Percentiles rank a stretch among this genome's conserved stretches.
Conservation (phyloP, 2,113 vertebrate species). For the Xenus cinereus region DNA sequence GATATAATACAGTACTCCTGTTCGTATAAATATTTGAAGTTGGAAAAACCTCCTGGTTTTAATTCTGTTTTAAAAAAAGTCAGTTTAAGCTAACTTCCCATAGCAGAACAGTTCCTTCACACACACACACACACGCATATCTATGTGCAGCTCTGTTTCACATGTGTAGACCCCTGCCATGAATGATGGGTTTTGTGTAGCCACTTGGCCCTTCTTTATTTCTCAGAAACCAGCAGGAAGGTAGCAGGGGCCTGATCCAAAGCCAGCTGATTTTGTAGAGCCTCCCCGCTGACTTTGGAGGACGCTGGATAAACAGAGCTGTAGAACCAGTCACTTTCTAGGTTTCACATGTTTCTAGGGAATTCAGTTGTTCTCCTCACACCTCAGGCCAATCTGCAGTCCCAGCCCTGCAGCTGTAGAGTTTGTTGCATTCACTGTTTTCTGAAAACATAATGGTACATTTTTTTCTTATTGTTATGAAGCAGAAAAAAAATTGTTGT, state of each 20-base stretch:
- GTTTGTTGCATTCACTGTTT: not conserved
- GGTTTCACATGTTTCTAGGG: not conserved
- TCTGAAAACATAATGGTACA: not conserved
- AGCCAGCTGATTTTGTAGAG: not conserved
- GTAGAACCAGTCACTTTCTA: not conserved
- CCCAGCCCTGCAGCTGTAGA: not conserved
- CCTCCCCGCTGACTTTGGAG: not conserved
- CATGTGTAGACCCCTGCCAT: not conserved
- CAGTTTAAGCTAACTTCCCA: conserved; percentile 37
- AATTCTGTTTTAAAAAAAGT: conserved; percentile 54
- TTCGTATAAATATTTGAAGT: conserved; percentile 79
- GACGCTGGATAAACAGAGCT: not conserved
- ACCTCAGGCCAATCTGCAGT: not conserved
- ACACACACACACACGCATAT: not conserved
- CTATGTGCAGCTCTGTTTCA: not conserved
- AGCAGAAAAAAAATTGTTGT: not conserved
- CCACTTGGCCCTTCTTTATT: not conserved
- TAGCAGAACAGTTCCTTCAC: not conserved
- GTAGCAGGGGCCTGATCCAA: not conserved
- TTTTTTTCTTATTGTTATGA: not conserved
- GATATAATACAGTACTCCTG: conserved; percentile 71
- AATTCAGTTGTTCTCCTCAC: not conserved
- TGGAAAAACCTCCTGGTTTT: conserved; percentile 70
- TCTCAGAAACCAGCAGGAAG: not conserved
- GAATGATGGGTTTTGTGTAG: not conserved